Base-by-base conservation (phyloP, 2,113 vertebrate species). In the Triplophysa rosa region DNA sequence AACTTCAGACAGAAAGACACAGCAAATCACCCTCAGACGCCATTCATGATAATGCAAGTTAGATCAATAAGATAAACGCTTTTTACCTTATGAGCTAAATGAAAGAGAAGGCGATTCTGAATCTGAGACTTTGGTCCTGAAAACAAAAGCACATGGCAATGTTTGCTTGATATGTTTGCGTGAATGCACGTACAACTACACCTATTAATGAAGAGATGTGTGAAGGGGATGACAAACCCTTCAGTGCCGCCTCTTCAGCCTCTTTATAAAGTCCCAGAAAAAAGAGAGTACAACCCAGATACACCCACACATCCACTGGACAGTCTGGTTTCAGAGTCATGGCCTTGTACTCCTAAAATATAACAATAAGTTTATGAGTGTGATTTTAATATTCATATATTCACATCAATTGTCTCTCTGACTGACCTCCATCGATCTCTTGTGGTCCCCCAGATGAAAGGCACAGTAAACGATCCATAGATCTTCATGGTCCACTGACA, bases 21-120 rank as follows among this genome's bases (percentile, higher is more conserved):
- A 66, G 56, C 9, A 75, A 80, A 52, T 10, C 0, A 23, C 23
- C 56, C 3, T 4, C 47, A 63, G 8, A 29, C 21, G 26, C 37
- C n/a, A n/a, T 8, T 21, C 12, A 49, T 26, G 8, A 61, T 23
- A 59, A 61, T 52, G 16, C 16, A 37, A 3, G 37, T 16, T 63
- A 16, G 68, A 13, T 17, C 2, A 29, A 78, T 68, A 58, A 80
- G 10, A 45, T 5, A 45, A 45, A 45, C 0, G 42, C 42, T 12
- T 45, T 87, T 67, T 90, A 99, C 98, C 97, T 99, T 99, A 87
- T 99, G 95, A 67, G 97, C 97, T 92, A 99, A 88, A 87, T 99
- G 98, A 93, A 99, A 99, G 49, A 98, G 93, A 19, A 99, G 92
- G 33, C 97, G 94, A 87, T 98, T 99, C 88, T 98, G 96, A 52